phyloP scores from a whole-genome alignment of 2,888 invertebrate genomes.

The Pterostichus niger region DNA sequence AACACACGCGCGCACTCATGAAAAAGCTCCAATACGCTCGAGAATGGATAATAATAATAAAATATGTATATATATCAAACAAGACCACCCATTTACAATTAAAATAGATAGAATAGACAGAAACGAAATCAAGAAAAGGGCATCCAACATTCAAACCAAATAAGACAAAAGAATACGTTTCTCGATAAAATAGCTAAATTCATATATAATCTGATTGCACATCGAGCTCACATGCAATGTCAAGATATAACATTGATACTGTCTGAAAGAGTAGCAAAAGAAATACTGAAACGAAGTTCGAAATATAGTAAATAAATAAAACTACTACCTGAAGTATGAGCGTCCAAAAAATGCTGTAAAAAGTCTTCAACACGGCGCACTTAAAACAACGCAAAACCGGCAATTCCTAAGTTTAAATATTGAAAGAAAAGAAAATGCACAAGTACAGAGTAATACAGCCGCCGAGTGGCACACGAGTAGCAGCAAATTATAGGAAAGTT shows the following conservation, averaged over 20 bases:
- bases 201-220: conserved; percentile 70
- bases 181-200: conserved; percentile 61
- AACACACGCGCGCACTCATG: conserved; percentile 67
- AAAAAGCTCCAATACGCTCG: conserved; percentile 70
- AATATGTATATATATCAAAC: conserved; percentile 71
- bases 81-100: conserved; percentile 76
- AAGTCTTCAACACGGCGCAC: conserved; percentile 70
- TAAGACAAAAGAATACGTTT: conserved; percentile 56
- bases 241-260: conserved; percentile 68
- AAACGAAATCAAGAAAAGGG: conserved; percentile 71
- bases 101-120: conserved; percentile 71
- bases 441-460: conserved; percentile 70
- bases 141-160: conserved; percentile 75
- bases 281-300: conserved; percentile 68
- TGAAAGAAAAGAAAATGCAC: conserved; percentile 66
- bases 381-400: conserved; percentile 66
- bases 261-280: conserved; percentile 68
- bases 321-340: conserved; percentile 72
- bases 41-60: conserved; percentile 54
- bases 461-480: conserved; percentile 74
- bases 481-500: conserved; percentile 82
- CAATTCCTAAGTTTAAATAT: conserved; percentile 65
- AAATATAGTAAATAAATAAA: conserved; percentile 72
- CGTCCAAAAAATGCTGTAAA: conserved; percentile 71
- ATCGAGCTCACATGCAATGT: conserved; percentile 71